Base-by-base conservation (phyloP, 2,113 vertebrate species). In the Edolisoma coerulescens region DNA sequence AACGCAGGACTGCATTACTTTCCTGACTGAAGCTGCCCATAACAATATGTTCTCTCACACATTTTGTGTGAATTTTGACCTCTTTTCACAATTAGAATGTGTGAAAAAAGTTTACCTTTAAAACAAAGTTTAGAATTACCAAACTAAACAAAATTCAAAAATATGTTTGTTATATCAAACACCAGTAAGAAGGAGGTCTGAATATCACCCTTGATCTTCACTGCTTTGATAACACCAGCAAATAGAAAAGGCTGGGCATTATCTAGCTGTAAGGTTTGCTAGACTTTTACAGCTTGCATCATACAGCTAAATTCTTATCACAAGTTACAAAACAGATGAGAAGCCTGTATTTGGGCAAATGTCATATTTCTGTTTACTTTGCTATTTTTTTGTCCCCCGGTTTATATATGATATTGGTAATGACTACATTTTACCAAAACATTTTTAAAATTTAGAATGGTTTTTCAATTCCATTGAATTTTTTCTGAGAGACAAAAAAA, bases 361-460 rank as follows among this genome's bases (percentile, higher is more conserved):
- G 13, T 2, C 11, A 7, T 37, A 15, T 78, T 76, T 63, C 22
- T 65, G 3, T 57, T 50, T 63, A 27, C 3, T n/a, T 79, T 33
- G 6, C 1, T 19, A 11, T 18, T 37, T 35, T 87, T 50, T 20
- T 52, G 4, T 41, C 13, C 7, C 7, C 3, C 2, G 7, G 9
- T 47, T 84, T 71, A 39, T 67, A 28, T 27, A 44, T 2, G 1
- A 41, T 37, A 44, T 11, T 6, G 9, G 17, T 64, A 60, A 60
- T 42, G 33, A 67, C 8, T 52, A 10, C 1, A 15, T 45, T 84
- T 81, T 57, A 59, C 1, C 13, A 50, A 56, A 64, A 50, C 0
- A 16, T 35, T 59, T 79, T 76, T 16, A 3, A 61, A 77, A 30
- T 64, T 53, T 45, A 52, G 41, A 80, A 27, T 18, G 0, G 4